A percentile compares a stretch with the other conserved stretches of the same genome.
Evolutionary conservation across 2,888 invertebrate genomes (phyloP).

Genomic region (Stenodema calcarata): DNA sequence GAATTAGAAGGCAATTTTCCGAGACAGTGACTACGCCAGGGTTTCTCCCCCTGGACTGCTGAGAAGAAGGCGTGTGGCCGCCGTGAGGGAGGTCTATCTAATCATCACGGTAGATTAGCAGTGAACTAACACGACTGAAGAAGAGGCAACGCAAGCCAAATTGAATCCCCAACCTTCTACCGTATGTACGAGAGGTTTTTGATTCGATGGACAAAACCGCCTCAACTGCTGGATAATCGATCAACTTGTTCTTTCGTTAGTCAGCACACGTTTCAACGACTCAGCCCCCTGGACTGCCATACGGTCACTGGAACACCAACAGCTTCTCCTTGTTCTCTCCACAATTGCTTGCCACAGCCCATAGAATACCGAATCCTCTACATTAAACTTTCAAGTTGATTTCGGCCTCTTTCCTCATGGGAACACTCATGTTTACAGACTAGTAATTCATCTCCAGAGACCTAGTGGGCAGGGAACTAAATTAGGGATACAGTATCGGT

Average conservation of each 20-base stretch:
- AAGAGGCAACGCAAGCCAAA: neutral
- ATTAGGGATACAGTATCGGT: no score
- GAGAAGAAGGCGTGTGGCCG: neutral
- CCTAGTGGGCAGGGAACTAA: no score
- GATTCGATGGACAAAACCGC: neutral
- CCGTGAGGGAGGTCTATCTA: slow-evolving; percentile 4
- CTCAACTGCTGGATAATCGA: neutral
- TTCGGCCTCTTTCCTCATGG: no score
- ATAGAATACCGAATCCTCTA: no score
- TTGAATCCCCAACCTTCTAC: neutral
- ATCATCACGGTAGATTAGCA: slow-evolving; percentile 41
- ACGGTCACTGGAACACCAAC: no score
- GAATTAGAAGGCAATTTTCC: slow-evolving; percentile 50
- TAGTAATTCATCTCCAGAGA: no score
- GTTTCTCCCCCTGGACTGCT: neutral
- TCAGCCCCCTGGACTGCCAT: no score
- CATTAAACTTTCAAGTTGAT: no score
- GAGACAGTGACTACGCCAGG: slow-evolving; percentile 31
- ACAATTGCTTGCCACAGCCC: no score
- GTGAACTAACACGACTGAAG: neutral
- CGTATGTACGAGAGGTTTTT: neutral
- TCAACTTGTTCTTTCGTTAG: neutral
- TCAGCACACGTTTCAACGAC: neutral
- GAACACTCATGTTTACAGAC: no score
- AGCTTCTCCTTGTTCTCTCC: no score